Percentiles rank a stretch among this genome's conserved stretches.
These are phyloP conservation scores for Lordiphosa collinella DNA, from an alignment of 1,140 invertebrate species.

Conservation along the genomic window DNA sequence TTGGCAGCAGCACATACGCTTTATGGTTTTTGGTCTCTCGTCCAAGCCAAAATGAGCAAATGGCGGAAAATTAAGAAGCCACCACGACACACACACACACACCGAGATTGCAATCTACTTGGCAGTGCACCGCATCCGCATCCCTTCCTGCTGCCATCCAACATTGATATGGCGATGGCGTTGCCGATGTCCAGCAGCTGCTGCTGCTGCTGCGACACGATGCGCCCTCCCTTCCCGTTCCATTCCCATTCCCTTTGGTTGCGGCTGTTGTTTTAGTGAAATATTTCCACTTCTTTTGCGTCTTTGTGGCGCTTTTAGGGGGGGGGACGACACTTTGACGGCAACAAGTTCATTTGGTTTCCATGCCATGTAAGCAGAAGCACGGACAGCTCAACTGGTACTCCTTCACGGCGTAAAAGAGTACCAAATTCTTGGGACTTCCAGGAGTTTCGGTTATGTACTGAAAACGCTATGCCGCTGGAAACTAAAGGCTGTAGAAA, in stretches of 20 bases:
- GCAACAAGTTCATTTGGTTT: constrained; percentile 64
- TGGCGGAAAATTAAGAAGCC: constrained; percentile 66
- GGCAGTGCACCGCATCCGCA: neutral
- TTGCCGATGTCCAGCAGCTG: constrained; percentile 41
- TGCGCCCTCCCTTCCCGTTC: constrained; percentile 16
- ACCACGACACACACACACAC: constrained; percentile 15
- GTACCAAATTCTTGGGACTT: no score
- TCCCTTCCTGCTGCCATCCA: neutral
- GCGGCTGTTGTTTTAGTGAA: neutral
- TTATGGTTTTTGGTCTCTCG: constrained; percentile 33
- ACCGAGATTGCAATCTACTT: constrained; percentile 63
- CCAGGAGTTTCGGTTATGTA: no score
- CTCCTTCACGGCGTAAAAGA: no score
- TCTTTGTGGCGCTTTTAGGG: constrained; percentile 42
- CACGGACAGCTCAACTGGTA: neutral
- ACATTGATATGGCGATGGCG: constrained; percentile 12
- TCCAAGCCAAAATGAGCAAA: constrained; percentile 53
- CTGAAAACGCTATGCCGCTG: no score
- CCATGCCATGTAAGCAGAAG: neutral
- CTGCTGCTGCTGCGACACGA: constrained; percentile 47
- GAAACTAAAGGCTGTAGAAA: no score
- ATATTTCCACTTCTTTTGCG: constrained; percentile 6
- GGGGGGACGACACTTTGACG: constrained; percentile 61
- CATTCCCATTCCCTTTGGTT: neutral
- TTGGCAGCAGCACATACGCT: constrained; percentile 43